phyloP scores from a whole-genome alignment of 2,888 invertebrate genomes.

The Carcina quercana region DNA sequence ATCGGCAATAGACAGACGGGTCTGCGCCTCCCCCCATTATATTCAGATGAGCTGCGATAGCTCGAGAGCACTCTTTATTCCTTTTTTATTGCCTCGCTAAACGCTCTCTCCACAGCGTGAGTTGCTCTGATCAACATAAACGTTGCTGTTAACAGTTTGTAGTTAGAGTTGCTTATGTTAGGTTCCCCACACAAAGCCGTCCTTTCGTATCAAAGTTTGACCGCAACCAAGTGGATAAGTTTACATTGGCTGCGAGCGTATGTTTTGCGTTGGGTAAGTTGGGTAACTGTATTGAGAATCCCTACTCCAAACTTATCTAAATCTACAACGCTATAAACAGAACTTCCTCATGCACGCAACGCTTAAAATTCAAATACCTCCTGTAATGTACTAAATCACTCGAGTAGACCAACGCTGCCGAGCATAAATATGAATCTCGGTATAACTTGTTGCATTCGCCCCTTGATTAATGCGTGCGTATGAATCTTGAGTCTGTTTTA shows the following conservation, averaged over 20 bases:
- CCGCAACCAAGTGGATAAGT: no score
- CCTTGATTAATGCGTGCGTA: slow-evolving; percentile 44
- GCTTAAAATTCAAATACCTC: no score
- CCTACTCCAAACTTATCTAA: no score
- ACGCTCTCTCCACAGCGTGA: slow-evolving; percentile 10
- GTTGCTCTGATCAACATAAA: slow-evolving; percentile 4
- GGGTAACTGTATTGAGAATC: no score
- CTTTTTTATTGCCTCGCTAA: slow-evolving; percentile 22
- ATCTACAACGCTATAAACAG: no score
- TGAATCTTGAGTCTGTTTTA: slow-evolving; percentile 27
- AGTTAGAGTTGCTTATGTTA: no score
- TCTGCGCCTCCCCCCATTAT: slow-evolving; percentile 56
- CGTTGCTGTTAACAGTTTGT: not conserved
- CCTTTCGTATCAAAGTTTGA: no score
- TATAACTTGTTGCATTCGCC: slow-evolving; percentile 24
- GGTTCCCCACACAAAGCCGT: no score
- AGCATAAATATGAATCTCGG: slow-evolving; percentile 7
- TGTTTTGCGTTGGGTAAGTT: no score
- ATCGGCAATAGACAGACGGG: slow-evolving; percentile 38
- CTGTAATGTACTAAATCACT: not conserved
- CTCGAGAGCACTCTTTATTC: slow-evolving; percentile 23
- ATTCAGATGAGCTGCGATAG: slow-evolving; percentile 60
- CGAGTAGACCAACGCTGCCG: not conserved
- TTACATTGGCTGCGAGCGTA: no score
- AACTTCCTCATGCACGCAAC: no score